phyloP scores from a whole-genome alignment of 2,113 vertebrate species.

The Epinephelus cyanopodus region DNA sequence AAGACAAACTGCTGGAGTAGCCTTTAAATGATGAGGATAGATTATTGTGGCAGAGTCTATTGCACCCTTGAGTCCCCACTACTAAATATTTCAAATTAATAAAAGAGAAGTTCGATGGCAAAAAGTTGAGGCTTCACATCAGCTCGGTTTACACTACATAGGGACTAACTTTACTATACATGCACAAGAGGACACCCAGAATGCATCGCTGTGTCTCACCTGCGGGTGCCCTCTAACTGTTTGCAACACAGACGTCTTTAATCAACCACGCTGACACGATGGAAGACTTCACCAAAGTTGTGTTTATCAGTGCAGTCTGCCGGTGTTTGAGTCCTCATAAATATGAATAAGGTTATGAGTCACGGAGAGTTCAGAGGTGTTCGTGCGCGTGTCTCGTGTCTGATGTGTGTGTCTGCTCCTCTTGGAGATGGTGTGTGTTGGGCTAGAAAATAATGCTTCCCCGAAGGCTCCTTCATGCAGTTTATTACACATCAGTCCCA shows the following conservation, averaged over 20 bases:
- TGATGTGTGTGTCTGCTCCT: conserved; percentile 32
- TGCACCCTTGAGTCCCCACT: not conserved
- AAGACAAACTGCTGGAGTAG: not conserved
- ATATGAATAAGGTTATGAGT: conserved; percentile 77
- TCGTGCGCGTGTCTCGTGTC: not conserved
- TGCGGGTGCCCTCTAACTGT: conserved; percentile 11
- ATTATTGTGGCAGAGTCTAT: not conserved
- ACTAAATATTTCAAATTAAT: conserved; percentile 4
- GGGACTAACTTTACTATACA: not conserved
- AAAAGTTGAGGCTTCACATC: not conserved
- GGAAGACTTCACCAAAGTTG: conserved; percentile 44
- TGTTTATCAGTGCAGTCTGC: conserved; percentile 34
- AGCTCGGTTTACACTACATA: not conserved
- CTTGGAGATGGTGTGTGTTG: conserved; percentile 53
- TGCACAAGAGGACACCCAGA: conserved; percentile 14
- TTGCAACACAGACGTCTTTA: conserved; percentile 27
- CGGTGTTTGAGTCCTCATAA: conserved; percentile 49
- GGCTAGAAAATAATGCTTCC: conserved; percentile 70
- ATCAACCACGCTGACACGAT: conserved; percentile 27
- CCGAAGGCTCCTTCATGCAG: conserved; percentile 71
- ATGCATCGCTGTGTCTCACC: conserved; percentile 23
- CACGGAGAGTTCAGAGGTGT: conserved; percentile 68
- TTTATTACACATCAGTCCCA: conserved; percentile 76
- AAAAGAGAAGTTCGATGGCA: not conserved
- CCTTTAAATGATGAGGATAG: not conserved